Base-by-base conservation (phyloP, 2,797 vertebrate species). In the Anguilla anguilla region DNA sequence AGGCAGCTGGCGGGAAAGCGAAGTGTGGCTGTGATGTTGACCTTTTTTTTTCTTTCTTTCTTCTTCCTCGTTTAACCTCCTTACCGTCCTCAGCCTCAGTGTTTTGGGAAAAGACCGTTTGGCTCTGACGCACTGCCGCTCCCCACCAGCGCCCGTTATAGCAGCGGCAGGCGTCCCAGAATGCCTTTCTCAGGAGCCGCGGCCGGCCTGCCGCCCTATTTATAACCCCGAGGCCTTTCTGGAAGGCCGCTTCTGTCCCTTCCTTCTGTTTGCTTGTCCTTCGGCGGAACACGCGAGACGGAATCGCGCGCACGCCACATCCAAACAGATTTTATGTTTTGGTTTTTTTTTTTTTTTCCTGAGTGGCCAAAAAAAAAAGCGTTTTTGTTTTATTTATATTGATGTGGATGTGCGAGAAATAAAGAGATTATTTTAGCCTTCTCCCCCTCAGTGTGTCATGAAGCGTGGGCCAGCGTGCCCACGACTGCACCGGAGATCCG, bases 361-460 rank as follows among this genome's bases (percentile, higher is more conserved):
- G 22, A 67, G 59, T 17, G 15, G 22, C 59, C 13, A 67, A 15
- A 13, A n/a, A 67, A 15, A 13, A 7, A n/a, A 25, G n/a, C 3
- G 1, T 25, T 85, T 25, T 87, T 31, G 0, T 88, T 89, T 90
- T 92, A 91, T 93, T 93, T 92, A 85, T 86, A 82, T 86, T 35
- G 64, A 81, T 87, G 89, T 90, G 89, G 91, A 89, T 83, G 86
- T 77, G 87, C 10, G 72, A 2, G 0, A 28, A 59, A 88, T 79
- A 88, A 35, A 35, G 35, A 35, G 90, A 91, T n/a, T 92, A 85
- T 91, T 91, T 74, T 67, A 6, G 5, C 0, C 61, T 49, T 1
- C 43, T 35, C 74, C 35, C 39, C 4, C 39, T 79, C 90, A 86
- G 92, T 88, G 87, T 90, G 91, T 92, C 90, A 91, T 69, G 81